Evolutionary conservation across 2,888 invertebrate genomes (phyloP), one percentile per base, ranked within the genome.

Genomic region (Acanthosoma haemorrhoidale): DNA sequence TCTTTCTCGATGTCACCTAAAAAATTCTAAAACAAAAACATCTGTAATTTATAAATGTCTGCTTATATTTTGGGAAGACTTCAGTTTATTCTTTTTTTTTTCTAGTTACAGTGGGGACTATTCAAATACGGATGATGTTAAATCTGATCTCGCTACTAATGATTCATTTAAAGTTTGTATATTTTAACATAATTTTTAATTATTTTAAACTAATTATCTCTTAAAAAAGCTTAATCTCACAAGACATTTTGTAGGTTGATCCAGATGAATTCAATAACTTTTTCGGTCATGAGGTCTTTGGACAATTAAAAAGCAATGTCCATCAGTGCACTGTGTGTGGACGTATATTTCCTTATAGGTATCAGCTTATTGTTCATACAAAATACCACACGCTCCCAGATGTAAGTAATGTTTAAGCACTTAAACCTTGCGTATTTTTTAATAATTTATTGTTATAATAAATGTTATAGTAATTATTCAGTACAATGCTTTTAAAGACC

Each of bases 241-340:
- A 51, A 51, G n/a, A 29, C 13, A 63, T 31, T 4, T 64, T 75
- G 13, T 61, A 81, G 78, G 81, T 82, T 29, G 89, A 91, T 78
- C 91, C 92, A 6, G 92, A 92, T 79, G 92, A 92, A 77, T 85
- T 92, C 68, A 92, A 91, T 75, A 92, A 92, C 77, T 81, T 92
- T 75, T 82, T 92, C 41, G 92, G 92, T 80, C 92, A 92, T 78
- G 92, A 92, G 80, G 92, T 92, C 57, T 92, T 89, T 78, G 89
- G 88, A 31, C 88, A 88, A 77, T 80, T 89, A 71, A 87, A 86
- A 61, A 21, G 13, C 6, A 31, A 31, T 16, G 70, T 64, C 13
- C 91, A 92, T 79, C 85, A 88, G 16, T 92, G 92, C 79, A 92
- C 92, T 80, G 86, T 92, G 72, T 92, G 92, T 77, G 90, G 91